Evolutionary conservation across 2,888 invertebrate genomes (phyloP), one percentile per base, ranked within the genome.

Genomic region (Caenorhabditis japonica): DNA sequence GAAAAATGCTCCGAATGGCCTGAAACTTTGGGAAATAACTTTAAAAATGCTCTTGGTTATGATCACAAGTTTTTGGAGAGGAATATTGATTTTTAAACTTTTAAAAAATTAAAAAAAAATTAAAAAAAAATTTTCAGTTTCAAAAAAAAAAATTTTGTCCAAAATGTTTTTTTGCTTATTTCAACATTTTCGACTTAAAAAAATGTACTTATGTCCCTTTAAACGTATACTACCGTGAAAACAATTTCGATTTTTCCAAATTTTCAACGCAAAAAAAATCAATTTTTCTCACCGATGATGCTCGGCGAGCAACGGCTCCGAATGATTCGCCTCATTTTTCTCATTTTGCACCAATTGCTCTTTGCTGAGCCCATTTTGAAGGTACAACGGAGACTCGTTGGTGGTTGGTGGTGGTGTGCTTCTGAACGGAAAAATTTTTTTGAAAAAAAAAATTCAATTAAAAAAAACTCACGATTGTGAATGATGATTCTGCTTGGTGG

Each of bases 311-410:
- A 75, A 52, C n/a, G 75, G 79, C 49, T 73, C 71, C 23, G 59
- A 49, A n/a, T 61, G 68, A 36, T 49, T 30, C 13, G 52, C 58
- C 12, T 51, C 58, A 21, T 66, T 59, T 39, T 79, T 79, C 68
- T 80, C 78, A 25, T 79, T 76, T 21, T 75, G 76, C 56, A 80
- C 61, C 53, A 81, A 47, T 39, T 81, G 79, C 64, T 80, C 80
- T 53, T 79, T 81, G 49, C 75, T 75, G 46, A 81, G 66, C 12
- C 81, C 81, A 33, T 79, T 79, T 47, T 79, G 77, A 15, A 75
- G 64, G 34, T 79, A 79, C 44, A 74, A 30, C 23, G 79, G 76
- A 1, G 75, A 75, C 34, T 77, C 71, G 58, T 76, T 69, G 41
- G 49, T 69, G 4, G 64, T 49, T 34, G 69, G 70, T 21, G 61